Evolutionary conservation across 2,113 vertebrate species (phyloP), one percentile per base, ranked within the genome.

Genomic region (Hydrolagus affinis): DNA sequence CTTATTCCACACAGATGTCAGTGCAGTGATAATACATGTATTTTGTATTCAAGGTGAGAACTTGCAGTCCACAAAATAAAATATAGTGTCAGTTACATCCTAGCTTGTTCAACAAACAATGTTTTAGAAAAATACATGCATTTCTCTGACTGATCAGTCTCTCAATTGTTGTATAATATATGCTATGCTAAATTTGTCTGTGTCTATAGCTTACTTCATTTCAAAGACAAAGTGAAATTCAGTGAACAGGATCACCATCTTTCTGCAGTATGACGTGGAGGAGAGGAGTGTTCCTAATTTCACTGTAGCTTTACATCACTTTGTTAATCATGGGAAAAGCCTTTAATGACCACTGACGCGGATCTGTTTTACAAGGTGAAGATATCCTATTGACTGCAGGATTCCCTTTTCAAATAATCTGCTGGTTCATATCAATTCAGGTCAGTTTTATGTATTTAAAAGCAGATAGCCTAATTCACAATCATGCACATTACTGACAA

Each of bases 1-100:
- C 59, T 64, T 80, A 80, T 80, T 80, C 77, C 32, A 83, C 60
- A 83, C 78, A 83, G 78, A 60, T 66, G 32, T 83, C 19, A 19
- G 62, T 64, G 78, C 78, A 83, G 78, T 66, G 62, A 25, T 68
- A 10, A 30, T 60, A 64, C 17, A 56, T 64, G 14, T 44, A 28
- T 80, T 83, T 66, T 66, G 66, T 32, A 66, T 68, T 83, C n/a
- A 17, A 83, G 62, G 25, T 83, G 25, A 28, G 60, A 30, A 14
- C 25, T 83, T 66, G 32, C 62, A 78, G 25, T 78, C 12, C 59
- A 60, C 14, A 4, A 23, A 62, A 44, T 44, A 44, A 78, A 78
- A 14, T 59, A 62, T 23, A 28, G 30, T 25, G 66, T n/a, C 10
- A 17, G 78, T 66, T 68, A 44, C 6, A 44, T 44, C 44, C 44